Conservation (phyloP, 2,888 invertebrate species). For the Synergus japonicus region DNA sequence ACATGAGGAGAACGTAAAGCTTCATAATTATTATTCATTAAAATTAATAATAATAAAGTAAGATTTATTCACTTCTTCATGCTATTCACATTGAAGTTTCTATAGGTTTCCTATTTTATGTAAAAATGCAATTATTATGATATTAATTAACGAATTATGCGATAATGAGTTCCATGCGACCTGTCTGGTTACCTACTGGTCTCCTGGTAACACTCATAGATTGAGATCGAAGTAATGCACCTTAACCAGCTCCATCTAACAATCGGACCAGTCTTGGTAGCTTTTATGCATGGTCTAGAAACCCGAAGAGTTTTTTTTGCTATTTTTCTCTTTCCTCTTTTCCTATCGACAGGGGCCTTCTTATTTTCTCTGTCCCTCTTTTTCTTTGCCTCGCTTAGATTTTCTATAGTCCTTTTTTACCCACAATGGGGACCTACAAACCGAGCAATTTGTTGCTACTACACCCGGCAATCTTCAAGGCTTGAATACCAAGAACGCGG, state of each 20-base stretch:
- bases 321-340: conserved; percentile 40
- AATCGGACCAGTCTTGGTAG: conserved; percentile 42
- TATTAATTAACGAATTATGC: conserved; percentile 43
- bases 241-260: conserved; percentile 53
- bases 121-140: conserved; percentile 37
- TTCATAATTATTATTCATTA: not conserved
- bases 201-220: conserved; percentile 12
- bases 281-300: conserved; percentile 49
- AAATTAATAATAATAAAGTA: too few relatives aligned
- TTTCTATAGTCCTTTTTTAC: conserved; percentile 47
- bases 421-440: conserved; percentile 64
- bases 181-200: conserved; percentile 11
- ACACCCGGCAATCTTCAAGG: conserved; percentile 63
- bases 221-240: conserved; percentile 43
- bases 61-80: too few relatives aligned
- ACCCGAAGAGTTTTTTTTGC: conserved; percentile 41
- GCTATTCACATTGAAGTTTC: too few relatives aligned
- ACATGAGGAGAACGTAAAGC: not conserved
- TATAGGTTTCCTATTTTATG: too few relatives aligned
- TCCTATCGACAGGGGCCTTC: conserved; percentile 42
- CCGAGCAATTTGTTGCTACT: conserved; percentile 66
- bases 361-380: conserved; percentile 49
- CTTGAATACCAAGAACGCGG: conserved; percentile 65
- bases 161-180: conserved; percentile 16
- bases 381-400: conserved; percentile 42